Conservation (phyloP, 2,113 vertebrate species). For the Gallinago undulata region DNA sequence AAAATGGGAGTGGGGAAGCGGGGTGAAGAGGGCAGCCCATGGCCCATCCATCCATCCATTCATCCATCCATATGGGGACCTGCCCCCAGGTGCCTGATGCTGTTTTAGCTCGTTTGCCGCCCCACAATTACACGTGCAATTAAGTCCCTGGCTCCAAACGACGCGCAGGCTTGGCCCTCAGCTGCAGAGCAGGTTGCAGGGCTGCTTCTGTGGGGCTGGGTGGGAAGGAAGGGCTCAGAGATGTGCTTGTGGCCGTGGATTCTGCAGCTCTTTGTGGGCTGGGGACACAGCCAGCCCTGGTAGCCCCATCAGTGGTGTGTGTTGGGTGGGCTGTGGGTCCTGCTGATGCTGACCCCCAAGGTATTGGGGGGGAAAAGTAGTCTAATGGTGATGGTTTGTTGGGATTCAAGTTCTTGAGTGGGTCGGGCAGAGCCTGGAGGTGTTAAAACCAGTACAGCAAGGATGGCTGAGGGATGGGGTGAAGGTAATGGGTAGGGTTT, state of each 20-base stretch:
- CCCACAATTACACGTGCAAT: background rate
- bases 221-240: background rate
- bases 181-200: background rate
- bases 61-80: background rate
- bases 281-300: background rate
- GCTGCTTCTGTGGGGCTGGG: background rate
- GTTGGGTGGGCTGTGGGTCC: background rate
- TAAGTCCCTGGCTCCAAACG: background rate
- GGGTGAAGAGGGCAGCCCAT: background rate
- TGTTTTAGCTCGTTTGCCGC: background rate
- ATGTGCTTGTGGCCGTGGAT: fast-evolving
- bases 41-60: background rate
- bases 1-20: background rate
- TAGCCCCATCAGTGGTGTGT: fast-evolving
- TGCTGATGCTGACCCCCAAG: background rate
- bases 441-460: background rate
- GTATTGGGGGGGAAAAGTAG: fast-evolving
- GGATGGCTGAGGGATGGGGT: background rate
- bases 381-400: fast-evolving
- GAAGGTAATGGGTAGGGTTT: background rate
- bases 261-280: fast-evolving
- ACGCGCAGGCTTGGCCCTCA: background rate
- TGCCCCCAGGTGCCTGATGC: fast-evolving
- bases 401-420: background rate
- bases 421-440: background rate